A percentile compares a stretch with the other conserved stretches of the same genome.
These are phyloP conservation scores for Tachystola acroxantha DNA, from an alignment of 2,888 invertebrate genomes.

Conservation along the genomic window DNA sequence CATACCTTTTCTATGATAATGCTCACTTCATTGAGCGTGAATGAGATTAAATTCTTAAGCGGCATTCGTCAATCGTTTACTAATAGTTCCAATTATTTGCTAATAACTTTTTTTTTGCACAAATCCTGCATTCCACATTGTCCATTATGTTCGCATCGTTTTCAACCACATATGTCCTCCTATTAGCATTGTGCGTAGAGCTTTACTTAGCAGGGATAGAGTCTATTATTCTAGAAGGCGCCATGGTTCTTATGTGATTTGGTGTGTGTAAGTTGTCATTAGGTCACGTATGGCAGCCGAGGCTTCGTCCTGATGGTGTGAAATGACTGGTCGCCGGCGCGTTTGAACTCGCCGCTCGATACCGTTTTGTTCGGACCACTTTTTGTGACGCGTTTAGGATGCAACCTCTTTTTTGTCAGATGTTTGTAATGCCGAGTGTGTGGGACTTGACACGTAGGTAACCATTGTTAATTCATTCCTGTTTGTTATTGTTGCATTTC, in stretches of 20 bases:
- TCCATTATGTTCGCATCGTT: conserved; percentile 27
- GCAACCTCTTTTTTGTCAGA: conserved; percentile 65
- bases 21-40: too few relatives aligned
- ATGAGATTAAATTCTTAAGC: conserved; percentile 2
- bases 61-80: conserved; percentile 14
- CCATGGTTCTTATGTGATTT: conserved; percentile 24
- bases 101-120: conserved; percentile 49
- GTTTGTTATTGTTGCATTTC: conserved; percentile 64
- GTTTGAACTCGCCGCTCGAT: conserved; percentile 64
- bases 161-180: conserved; percentile 16
- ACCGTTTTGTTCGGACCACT: conserved; percentile 63
- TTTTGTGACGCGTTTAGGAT: conserved; percentile 71
- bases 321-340: conserved; percentile 58
- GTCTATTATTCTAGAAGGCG: conserved; percentile 20
- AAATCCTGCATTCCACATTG: conserved; percentile 37
- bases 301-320: conserved; percentile 60
- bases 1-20: too few relatives aligned
- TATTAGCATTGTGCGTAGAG: conserved; percentile 5
- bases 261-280: conserved; percentile 48
- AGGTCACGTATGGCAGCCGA: conserved; percentile 58
- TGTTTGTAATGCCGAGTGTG: conserved; percentile 76
- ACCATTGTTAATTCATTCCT: conserved; percentile 67
- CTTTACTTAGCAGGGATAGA: conserved; percentile 21
- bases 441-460: conserved; percentile 75
- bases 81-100: conserved; percentile 46